Evolutionary conservation across 2,113 vertebrate genomes (phyloP).

Genomic region (Vidua macroura): DNA sequence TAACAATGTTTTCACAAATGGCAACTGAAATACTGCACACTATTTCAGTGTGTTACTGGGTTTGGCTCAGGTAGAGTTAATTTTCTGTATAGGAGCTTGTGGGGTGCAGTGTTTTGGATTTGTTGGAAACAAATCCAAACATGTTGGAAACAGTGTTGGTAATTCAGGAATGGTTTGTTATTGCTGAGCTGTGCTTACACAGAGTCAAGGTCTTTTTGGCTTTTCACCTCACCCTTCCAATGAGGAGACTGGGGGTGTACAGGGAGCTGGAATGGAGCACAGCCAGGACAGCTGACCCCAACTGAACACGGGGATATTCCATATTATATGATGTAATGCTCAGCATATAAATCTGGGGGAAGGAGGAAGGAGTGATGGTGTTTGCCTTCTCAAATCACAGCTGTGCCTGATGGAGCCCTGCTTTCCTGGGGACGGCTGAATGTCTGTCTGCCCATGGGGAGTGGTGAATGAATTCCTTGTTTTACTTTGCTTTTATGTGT

Average conservation of each 20-base stretch:
- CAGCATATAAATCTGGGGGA: background rate
- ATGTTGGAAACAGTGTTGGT: background rate
- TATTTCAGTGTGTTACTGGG: background rate
- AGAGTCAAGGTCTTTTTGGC: background rate
- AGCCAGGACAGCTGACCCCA: background rate
- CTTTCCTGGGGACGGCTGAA: background rate
- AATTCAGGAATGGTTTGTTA: background rate
- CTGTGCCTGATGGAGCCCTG: fast-evolving
- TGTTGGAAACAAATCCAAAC: background rate
- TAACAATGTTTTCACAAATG: background rate
- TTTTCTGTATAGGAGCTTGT: background rate
- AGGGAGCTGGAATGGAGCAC: background rate
- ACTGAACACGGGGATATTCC: background rate
- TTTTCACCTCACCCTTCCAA: background rate
- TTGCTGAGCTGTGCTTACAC: background rate
- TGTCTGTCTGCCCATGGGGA: fast-evolving
- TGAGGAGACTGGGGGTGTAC: background rate
- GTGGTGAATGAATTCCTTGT: background rate
- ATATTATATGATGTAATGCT: background rate
- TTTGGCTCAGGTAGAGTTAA: background rate
- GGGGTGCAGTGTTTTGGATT: background rate
- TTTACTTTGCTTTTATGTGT: background rate
- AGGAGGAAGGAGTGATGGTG: fast-evolving
- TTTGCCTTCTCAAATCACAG: background rate
- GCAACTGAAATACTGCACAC: background rate